Base-by-base conservation (phyloP, 1,140 invertebrate genomes). In the Dufourea novaeangliae region DNA sequence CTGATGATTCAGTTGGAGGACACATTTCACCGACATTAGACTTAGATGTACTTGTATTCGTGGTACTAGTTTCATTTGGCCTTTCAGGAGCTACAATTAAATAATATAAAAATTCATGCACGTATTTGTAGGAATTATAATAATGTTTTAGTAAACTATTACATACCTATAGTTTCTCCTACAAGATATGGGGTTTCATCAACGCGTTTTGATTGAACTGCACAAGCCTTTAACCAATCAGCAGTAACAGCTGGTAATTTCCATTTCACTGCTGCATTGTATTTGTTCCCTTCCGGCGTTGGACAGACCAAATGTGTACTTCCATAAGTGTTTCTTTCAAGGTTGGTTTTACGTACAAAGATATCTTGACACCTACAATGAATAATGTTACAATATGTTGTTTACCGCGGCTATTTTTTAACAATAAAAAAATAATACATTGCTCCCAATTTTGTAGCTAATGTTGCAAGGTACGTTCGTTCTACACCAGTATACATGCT, bases 211-310 rank as follows among this genome's bases (percentile, higher is more conserved):
- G 94, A 94, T 8, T 91, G 84, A 11, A 88, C 85, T 10, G 95
- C 94, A 91, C 97, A 98, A 29, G 93, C 92, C 46, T 96, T 88
- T 34, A 98, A 87, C 97, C 97, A 98, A 20, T 95, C 90, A 29
- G 95, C 94, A 1, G 88, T 95, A 1, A 98, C 95, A 29, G 96
- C 96, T 1, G 94, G 97, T 92, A 97, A 87, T 22, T 94, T 94
- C 97, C 97, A 98, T 87, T 97, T 97, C 0, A 96, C 89, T 0
- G 97, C 96, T 11, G 96, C 97, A 44, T 91, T 90, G 90, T 97
- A 98, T 89, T 98, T 98, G 62, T 95, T 94, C 0, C 97, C 97
- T 75, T 93, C 93, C 0, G 96, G 91, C 0, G 91, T 91, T 11
- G 95, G 94, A 74, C 96, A 97, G 29, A 98, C 91, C 0, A 98